A percentile compares a stretch with the other conserved stretches of the same genome.
phyloP scores from a whole-genome alignment of 2,797 vertebrate genomes.

The Periophthalmus magnuspinnatus region DNA sequence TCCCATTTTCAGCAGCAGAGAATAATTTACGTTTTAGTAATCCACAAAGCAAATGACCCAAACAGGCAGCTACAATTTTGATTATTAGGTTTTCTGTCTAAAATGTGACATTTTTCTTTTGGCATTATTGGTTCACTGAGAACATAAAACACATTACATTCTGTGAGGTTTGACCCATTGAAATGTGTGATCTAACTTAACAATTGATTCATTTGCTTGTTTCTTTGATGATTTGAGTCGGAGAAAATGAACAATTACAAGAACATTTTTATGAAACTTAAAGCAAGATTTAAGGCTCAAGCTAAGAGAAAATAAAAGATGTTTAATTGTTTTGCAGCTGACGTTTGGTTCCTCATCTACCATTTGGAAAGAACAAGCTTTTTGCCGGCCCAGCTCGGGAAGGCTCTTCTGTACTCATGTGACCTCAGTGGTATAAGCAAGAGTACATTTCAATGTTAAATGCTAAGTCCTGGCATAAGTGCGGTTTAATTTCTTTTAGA shows the following conservation, averaged over 20 bases:
- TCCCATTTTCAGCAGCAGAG: neutral
- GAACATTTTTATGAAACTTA: neutral
- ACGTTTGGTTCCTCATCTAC: neutral
- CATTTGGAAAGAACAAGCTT: neutral
- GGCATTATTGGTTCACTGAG: neutral
- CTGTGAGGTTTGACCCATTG: neutral
- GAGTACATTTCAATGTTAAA: neutral
- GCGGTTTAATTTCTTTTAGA: neutral
- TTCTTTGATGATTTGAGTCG: neutral
- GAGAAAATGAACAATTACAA: neutral
- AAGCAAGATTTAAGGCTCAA: neutral
- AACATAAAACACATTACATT: neutral
- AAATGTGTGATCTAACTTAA: neutral
- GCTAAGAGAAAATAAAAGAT: neutral
- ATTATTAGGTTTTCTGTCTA: neutral
- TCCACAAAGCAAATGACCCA: neutral
- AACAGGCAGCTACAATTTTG: neutral
- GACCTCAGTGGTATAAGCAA: neutral
- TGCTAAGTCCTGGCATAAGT: neutral
- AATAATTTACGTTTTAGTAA: neutral
- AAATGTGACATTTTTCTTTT: neutral
- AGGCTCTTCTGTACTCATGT: neutral
- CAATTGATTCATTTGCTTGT: neutral
- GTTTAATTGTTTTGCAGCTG: neutral
- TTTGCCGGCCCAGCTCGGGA: neutral